Evolutionary conservation across 2,888 invertebrate genomes (phyloP), one percentile per base, ranked within the genome.

Genomic region (Dicyrtomina minuta): DNA sequence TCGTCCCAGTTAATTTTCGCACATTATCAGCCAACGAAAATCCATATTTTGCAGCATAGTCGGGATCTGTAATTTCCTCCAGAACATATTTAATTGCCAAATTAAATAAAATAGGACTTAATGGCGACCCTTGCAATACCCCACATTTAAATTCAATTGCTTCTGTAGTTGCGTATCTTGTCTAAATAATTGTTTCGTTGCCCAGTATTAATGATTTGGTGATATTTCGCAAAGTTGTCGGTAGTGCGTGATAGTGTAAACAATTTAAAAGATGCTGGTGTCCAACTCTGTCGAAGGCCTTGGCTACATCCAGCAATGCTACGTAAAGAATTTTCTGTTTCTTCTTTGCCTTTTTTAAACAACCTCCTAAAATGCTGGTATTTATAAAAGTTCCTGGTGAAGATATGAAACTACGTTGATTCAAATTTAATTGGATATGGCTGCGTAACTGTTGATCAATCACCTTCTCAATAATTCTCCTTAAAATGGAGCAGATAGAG

Each of bases 41-140:
- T n/a, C n/a, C n/a, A n/a, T n/a, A n/a, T n/a, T n/a, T n/a, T n/a
- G n/a, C n/a, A n/a, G n/a, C n/a, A n/a, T n/a, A n/a, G n/a, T n/a
- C n/a, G n/a, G n/a, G n/a, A n/a, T n/a, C n/a, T n/a, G n/a, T n/a
- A n/a, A n/a, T n/a, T n/a, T n/a, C n/a, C n/a, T n/a, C n/a, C n/a
- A n/a, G n/a, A n/a, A n/a, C n/a, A n/a, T n/a, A n/a, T n/a, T n/a
- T 51, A 56, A 62, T 51, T 5, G 51, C 26, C 1, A 67, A 22
- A 27, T 70, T 70, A 44, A 70, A 67, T 3, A 67, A 44, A n/a
- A 55, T 51, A 12, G 70, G 70, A 2, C 62, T 67, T 22, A 62
- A 33, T 4, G 64, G 62, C 1, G 67, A 53, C 13, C 70, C 70
- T 20, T 70, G 70, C 13, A 70, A 67, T 2, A n/a, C n/a, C n/a